These are phyloP conservation scores for Smutsia temminckii DNA, from an alignment of 2,797 vertebrate species.

Conservation along the genomic window DNA sequence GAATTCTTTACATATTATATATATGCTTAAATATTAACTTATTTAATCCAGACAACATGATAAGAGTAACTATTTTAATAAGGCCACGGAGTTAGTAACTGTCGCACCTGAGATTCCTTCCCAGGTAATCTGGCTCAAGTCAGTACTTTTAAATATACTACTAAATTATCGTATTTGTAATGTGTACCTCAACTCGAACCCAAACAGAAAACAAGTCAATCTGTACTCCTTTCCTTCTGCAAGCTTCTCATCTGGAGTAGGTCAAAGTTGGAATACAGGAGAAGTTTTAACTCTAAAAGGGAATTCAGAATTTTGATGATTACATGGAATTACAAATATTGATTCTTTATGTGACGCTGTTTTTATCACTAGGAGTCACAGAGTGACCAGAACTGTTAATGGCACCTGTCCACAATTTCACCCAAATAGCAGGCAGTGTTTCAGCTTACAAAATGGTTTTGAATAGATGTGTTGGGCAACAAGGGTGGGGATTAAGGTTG, in stretches of 20 bases:
- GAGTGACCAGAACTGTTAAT: background rate
- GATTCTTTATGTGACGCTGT: background rate
- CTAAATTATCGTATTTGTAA: background rate
- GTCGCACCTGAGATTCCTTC: background rate
- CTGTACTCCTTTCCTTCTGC: background rate
- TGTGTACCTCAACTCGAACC: background rate
- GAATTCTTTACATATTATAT: background rate
- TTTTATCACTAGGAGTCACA: background rate
- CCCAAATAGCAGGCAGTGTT: background rate
- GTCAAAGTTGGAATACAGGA: background rate
- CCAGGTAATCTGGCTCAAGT: background rate
- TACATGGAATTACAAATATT: background rate
- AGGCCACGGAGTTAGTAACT: background rate
- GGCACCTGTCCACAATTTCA: background rate
- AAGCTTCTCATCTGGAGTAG: background rate
- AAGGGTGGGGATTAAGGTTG: background rate
- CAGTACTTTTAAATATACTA: background rate
- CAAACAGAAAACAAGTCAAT: background rate
- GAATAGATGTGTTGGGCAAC: background rate
- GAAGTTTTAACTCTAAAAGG: background rate
- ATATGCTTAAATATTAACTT: background rate
- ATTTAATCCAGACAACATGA: background rate
- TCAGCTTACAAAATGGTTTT: background rate
- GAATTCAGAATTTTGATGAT: slow-evolving; percentile 17
- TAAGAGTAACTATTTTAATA: background rate